Evolutionary conservation across 2,113 vertebrate species (phyloP).

Genomic region (Psilopsiagon aymara): DNA sequence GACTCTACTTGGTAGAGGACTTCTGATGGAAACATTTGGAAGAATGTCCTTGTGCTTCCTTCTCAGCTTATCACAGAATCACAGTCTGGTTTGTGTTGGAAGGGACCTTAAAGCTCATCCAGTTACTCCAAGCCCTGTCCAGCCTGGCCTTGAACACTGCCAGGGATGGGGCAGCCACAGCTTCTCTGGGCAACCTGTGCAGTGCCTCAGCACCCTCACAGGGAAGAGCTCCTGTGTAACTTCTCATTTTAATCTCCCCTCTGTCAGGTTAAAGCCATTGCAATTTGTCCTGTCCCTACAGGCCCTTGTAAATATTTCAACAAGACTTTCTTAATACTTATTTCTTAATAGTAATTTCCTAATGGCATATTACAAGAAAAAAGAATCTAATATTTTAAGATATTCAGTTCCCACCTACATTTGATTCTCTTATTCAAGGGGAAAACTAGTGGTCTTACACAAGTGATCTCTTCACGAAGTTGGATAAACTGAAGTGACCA

Average conservation of each 20-base stretch:
- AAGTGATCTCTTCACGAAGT: neutral
- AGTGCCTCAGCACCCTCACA: neutral
- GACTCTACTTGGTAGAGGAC: neutral
- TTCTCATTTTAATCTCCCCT: neutral
- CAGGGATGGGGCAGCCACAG: neutral
- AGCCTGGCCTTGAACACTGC: neutral
- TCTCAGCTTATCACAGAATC: neutral
- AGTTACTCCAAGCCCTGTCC: neutral
- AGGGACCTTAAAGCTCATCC: neutral
- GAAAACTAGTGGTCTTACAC: neutral
- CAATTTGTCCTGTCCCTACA: neutral
- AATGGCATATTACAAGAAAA: neutral
- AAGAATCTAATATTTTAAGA: neutral
- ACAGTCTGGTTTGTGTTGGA: neutral
- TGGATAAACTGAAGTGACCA: neutral
- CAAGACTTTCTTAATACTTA: neutral
- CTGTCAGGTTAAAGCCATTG: neutral
- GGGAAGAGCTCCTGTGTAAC: neutral
- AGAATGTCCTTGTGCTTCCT: neutral
- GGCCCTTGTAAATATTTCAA: neutral
- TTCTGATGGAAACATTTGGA: neutral
- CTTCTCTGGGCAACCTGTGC: neutral
- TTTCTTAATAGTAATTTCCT: neutral
- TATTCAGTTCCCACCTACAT: neutral
- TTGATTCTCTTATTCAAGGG: neutral